Percentiles rank a stretch among this genome's conserved stretches.
phyloP scores from a whole-genome alignment of 2,797 vertebrate species.

The Onychomys arenicola region DNA sequence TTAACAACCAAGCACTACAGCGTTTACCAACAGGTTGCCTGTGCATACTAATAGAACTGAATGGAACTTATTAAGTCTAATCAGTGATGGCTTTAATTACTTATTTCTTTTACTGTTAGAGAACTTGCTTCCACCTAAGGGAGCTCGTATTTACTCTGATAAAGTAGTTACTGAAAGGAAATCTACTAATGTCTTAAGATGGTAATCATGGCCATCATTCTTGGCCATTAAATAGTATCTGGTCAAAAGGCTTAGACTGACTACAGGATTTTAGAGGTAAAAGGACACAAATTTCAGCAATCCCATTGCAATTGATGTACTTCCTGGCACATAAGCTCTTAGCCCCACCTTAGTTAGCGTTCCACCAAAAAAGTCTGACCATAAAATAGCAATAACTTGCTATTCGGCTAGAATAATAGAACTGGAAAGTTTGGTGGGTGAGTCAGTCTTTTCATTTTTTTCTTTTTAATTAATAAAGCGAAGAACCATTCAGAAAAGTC shows the following conservation, averaged over 20 bases:
- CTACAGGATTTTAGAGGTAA: constrained; percentile 9
- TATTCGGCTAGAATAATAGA: neutral
- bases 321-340: neutral
- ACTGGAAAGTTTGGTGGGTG: neutral
- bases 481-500: constrained; percentile 59
- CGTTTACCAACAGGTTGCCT: neutral
- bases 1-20: rapidly evolving
- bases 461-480: constrained; percentile 58
- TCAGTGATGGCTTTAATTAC: neutral
- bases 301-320: neutral
- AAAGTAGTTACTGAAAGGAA: neutral
- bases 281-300: constrained; percentile 48
- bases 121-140: neutral
- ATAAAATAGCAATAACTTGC: constrained; percentile 3
- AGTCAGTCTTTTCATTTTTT: constrained; percentile 21
- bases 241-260: neutral
- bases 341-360: neutral
- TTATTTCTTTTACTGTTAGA: neutral
- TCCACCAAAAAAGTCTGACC: constrained; percentile 9
- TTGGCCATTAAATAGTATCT: constrained; percentile 5
- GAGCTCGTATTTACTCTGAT: neutral
- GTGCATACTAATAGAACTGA: neutral
- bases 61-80: neutral
- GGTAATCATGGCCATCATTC: neutral
- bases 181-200: neutral